Evolutionary conservation across 2,113 vertebrate species (phyloP), one percentile per base, ranked within the genome.

Genomic region (Parotia lawesii): DNA sequence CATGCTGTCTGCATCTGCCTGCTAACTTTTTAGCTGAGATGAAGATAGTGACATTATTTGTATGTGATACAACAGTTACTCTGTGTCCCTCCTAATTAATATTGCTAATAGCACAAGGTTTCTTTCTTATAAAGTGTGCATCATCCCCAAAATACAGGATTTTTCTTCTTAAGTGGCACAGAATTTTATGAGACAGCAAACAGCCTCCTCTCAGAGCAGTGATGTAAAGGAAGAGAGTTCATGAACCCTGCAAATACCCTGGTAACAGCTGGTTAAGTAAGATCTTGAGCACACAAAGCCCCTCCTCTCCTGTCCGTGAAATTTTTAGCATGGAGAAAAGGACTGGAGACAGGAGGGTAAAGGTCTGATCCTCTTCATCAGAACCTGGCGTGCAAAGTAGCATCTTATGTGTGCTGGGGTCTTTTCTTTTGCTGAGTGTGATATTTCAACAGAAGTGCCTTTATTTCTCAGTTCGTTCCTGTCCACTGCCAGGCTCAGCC

Each of bases 231-330:
- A 81, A 71, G 76, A 71, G 69, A 91, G 81, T 85, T 93, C 82
- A 89, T 16, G 85, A 42, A 79, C 75, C 47, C 38, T 73, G 74
- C 60, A 81, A 78, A 85, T 93, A 83, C 38, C 73, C 47, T 50
- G 73, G 5, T 91, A 94, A 74, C 82, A 80, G 75, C 64, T 81
- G 54, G 44, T 93, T 95, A 90, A 72, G 78, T 88, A 95, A 94
- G 85, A 86, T 48, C 66, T 87, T 82, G 37, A 65, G 57, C 23
- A 10, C 50, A 47, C 50, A 77, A 88, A 93, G 51, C 76, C 17
- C 44, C 37, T 93, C 60, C 67, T 85, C 54, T 94, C 35, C 79
- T 58, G 18, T 75, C 40, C 28, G 31, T 58, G 35, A 91, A 58
- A 47, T 62, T 62, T 83, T 83, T 58, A 77, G 11, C 58, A 12